Base-by-base conservation (phyloP, 2,888 invertebrate species). In the Caenorhabditis sp. region DNA sequence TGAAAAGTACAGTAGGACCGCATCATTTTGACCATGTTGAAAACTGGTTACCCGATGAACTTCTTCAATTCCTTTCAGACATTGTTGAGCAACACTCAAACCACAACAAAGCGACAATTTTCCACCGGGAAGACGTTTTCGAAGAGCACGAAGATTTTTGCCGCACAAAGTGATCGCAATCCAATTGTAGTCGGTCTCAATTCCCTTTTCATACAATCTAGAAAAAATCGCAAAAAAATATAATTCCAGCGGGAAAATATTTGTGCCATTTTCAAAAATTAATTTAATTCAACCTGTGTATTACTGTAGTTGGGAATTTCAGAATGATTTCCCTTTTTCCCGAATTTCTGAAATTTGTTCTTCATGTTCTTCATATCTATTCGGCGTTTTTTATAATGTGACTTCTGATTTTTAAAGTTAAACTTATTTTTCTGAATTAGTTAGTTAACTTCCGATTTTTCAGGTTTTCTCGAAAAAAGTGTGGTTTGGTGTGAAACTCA, bases 151-250 rank as follows among this genome's bases (percentile, higher is more conserved):
- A 12, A 79, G 69, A 55, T 72, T 77, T 37, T 71, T 76, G 10
- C 79, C 79, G 50, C 69, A 69, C n/a, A 79, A 65, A n/a, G 76
- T 79, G 61, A 79, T 76, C 1, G 73, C 74, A 21, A 77, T 77
- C 67, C 66, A 79, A 64, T 79, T 79, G 66, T 66, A 76, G 1
- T 71, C 76, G 14, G 65, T 58, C 53, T 71, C 67, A 26, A 60
- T 67, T 43, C 79, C 79, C 21, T 77, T 76, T 23, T 74, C 79
- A 36, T 66, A 66, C 1, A 79, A 58, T 58, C 75, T 71, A 23
- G 12, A 53, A 53, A 21, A 19, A 53, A 21, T 3, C 3, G 12
- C n/a, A n/a, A n/a, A 5, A 5, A 6, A 3, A 21, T 23, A 6
- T 21, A 53, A 21, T 53, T 53, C 21, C 2, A 12, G n/a, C 10